Percentiles rank a stretch among this genome's conserved stretches.
Evolutionary conservation across 1,140 invertebrate species (phyloP).

Genomic region (Drosophila chauvacae): DNA sequence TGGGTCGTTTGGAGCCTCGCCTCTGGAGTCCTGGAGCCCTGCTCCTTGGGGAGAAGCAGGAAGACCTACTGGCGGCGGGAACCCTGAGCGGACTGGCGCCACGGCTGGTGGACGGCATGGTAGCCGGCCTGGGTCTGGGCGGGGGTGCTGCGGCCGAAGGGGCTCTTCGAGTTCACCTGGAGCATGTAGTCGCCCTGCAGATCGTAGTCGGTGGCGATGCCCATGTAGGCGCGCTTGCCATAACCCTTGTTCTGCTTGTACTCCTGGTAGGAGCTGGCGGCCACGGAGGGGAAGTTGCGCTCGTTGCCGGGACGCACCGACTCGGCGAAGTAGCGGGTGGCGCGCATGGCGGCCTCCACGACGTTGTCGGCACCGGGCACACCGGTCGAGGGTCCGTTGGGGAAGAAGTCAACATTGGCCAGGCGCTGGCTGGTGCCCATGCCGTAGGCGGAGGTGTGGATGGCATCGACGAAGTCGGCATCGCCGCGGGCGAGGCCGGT

Average conservation of each 20-base stretch:
- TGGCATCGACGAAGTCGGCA: constrained; percentile 88
- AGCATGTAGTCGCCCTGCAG: constrained; percentile 78
- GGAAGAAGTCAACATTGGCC: constrained; percentile 92
- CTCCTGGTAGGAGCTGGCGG: constrained; percentile 71
- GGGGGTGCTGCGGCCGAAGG: constrained; percentile 75
- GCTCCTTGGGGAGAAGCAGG: background rate
- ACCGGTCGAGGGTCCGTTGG: constrained; percentile 86
- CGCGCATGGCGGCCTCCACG: constrained; percentile 88
- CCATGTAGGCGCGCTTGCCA: constrained; percentile 80
- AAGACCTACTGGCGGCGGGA: constrained; percentile 27
- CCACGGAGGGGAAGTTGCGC: constrained; percentile 71
- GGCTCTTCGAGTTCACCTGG: constrained; percentile 75
- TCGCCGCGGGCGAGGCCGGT: constrained; percentile 86
- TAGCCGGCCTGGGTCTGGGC: constrained; percentile 67
- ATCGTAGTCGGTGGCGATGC: constrained; percentile 68
- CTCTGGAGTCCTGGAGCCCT: constrained; percentile 8
- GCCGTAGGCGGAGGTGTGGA: constrained; percentile 91
- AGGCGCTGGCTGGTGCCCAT: constrained; percentile 88
- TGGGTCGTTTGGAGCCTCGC: constrained; percentile 29
- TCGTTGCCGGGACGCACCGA: constrained; percentile 85
- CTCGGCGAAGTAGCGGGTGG: constrained; percentile 87
- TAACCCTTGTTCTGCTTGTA: constrained; percentile 75
- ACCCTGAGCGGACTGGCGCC: constrained; percentile 43
- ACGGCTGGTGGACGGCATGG: constrained; percentile 56
- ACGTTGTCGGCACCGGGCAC: constrained; percentile 86